Evolutionary conservation across 2,888 invertebrate species (phyloP).

Genomic region (Melitaea athalia): DNA sequence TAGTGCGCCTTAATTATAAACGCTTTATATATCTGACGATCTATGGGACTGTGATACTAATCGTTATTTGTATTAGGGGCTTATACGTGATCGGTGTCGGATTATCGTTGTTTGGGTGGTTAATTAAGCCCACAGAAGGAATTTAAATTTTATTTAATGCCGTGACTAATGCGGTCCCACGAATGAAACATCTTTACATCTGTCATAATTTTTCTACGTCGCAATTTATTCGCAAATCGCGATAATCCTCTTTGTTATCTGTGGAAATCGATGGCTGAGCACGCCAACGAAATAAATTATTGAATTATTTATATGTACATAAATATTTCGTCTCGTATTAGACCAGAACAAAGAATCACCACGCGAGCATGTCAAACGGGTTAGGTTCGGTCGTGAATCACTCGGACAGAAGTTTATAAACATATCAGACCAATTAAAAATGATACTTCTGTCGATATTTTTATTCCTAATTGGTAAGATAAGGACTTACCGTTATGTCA

Average conservation of each 20-base stretch:
- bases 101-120: conserved; percentile 62
- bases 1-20: conserved; percentile 46
- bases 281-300: conserved; percentile 60
- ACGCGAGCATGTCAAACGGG: conserved; percentile 55
- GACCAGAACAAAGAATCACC: conserved; percentile 53
- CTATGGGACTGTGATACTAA: conserved; percentile 45
- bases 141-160: conserved; percentile 73
- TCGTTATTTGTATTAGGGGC: conserved; percentile 56
- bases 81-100: conserved; percentile 53
- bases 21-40: conserved; percentile 30
- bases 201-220: conserved; percentile 82
- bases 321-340: conserved; percentile 53
- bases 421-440: conserved; percentile 64
- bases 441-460: conserved; percentile 60
- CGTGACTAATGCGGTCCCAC: conserved; percentile 68
- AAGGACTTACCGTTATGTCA: conserved; percentile 58
- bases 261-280: conserved; percentile 51
- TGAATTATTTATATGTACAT: conserved; percentile 65
- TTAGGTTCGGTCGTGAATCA: conserved; percentile 56
- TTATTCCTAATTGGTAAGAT: conserved; percentile 57
- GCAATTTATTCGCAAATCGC: conserved; percentile 74
- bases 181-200: conserved; percentile 64
- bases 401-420: conserved; percentile 45
- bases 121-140: conserved; percentile 64
- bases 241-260: conserved; percentile 71